Evolutionary conservation across 2,113 vertebrate species (phyloP).

Genomic region (Tinamus guttatus): DNA sequence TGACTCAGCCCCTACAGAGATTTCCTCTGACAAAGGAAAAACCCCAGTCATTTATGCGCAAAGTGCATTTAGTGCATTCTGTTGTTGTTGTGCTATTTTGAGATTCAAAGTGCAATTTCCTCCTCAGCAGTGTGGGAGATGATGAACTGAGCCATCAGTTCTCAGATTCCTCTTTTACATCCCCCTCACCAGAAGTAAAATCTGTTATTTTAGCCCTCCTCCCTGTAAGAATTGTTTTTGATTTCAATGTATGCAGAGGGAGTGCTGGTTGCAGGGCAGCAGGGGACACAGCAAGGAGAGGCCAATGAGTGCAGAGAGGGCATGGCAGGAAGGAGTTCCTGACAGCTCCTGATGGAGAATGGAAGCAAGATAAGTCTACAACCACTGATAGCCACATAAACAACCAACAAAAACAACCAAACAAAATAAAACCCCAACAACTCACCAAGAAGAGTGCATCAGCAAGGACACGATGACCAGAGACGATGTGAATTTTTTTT

Average conservation of each 20-base stretch:
- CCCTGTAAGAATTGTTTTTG: background rate
- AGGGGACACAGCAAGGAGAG: background rate
- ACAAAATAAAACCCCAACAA: background rate
- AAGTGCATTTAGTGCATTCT: background rate
- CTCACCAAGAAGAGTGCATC: background rate
- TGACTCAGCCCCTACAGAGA: background rate
- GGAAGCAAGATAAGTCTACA: background rate
- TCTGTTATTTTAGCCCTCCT: conserved; percentile 25
- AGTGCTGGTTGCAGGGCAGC: background rate
- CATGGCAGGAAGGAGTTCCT: background rate
- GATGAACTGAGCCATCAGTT: background rate
- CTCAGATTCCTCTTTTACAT: conserved; percentile 32
- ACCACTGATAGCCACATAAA: background rate
- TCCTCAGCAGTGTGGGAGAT: conserved; percentile 7
- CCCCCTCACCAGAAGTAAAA: background rate
- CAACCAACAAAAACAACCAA: background rate
- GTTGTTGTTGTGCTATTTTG: background rate
- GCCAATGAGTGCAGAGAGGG: background rate
- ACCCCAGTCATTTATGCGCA: background rate
- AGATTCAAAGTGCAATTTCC: background rate
- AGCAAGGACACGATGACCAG: background rate
- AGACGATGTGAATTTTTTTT: background rate
- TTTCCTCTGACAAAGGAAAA: background rate
- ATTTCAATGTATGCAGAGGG: background rate
- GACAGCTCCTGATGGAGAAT: background rate